These are phyloP conservation scores for Poeciliopsis occidentalis DNA, from an alignment of 2,113 vertebrate species.

Conservation along the genomic window DNA sequence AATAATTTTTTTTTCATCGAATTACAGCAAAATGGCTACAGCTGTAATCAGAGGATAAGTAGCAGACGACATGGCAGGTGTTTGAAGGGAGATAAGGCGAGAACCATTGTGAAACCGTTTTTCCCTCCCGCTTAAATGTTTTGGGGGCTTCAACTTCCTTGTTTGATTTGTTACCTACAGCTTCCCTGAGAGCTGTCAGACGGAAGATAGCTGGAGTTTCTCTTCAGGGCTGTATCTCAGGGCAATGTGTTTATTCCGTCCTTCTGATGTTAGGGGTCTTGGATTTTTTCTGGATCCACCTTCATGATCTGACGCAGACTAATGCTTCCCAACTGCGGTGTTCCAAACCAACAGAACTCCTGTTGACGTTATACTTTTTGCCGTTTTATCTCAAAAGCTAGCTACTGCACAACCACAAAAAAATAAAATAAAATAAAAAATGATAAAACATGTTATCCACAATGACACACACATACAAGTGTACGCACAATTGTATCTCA, in stretches of 20 bases:
- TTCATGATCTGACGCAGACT: slow-evolving; percentile 27
- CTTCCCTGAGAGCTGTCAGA: slow-evolving; percentile 64
- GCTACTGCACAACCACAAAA: slow-evolving; percentile 2
- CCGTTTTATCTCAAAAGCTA: slow-evolving; percentile 36
- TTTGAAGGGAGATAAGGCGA: slow-evolving; percentile 79
- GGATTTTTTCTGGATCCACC: slow-evolving; percentile 44
- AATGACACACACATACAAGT: slow-evolving; percentile 5
- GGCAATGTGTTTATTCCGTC: slow-evolving; percentile 51
- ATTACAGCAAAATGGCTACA: slow-evolving; percentile 78
- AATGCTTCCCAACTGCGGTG: slow-evolving; percentile 24
- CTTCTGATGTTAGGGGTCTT: slow-evolving; percentile 67
- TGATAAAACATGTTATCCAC: slow-evolving; percentile 1
- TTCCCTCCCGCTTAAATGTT: slow-evolving; percentile 79
- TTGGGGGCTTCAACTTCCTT: slow-evolving; percentile 71
- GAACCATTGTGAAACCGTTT: slow-evolving; percentile 72
- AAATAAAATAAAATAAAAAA: too few species aligned
- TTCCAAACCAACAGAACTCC: slow-evolving; percentile 50
- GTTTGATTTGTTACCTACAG: slow-evolving; percentile 81
- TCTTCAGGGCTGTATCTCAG: slow-evolving; percentile 54
- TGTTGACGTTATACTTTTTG: slow-evolving; percentile 24
- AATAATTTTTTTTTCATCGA: slow-evolving; percentile 71
- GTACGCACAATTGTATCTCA: slow-evolving; percentile 28
- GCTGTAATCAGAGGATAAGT: slow-evolving; percentile 82
- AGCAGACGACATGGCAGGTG: slow-evolving; percentile 81
- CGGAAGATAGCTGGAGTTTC: slow-evolving; percentile 62